Conservation (phyloP, 2,113 vertebrate species). For the Brachirus orientalis region DNA sequence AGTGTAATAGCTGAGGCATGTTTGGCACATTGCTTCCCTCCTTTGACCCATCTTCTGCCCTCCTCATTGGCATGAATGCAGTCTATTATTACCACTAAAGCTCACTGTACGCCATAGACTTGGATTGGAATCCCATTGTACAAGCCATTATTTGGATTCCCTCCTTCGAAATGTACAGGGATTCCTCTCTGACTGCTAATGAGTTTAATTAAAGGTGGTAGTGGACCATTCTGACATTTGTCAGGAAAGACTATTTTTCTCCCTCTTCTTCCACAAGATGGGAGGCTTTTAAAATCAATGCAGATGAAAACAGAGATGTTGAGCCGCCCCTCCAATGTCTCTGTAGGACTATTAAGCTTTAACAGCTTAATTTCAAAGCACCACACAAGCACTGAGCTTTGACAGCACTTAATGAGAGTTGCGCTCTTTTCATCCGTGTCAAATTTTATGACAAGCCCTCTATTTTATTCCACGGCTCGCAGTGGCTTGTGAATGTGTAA, state of each 20-base stretch:
- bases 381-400: slow-evolving; percentile 48
- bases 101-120: slow-evolving; percentile 38
- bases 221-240: slow-evolving; percentile 9
- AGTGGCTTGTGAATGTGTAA: slow-evolving; percentile 48
- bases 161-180: slow-evolving; percentile 15
- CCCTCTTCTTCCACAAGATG: slow-evolving; percentile 1
- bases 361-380: slow-evolving; percentile 65
- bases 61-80: background rate
- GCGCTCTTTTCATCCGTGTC: slow-evolving; percentile 62
- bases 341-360: slow-evolving; percentile 53
- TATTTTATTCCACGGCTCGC: slow-evolving; percentile 45
- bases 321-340: slow-evolving; percentile 43
- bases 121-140: slow-evolving; percentile 22
- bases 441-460: slow-evolving; percentile 61
- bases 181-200: slow-evolving; percentile 37
- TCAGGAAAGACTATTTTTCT: slow-evolving; percentile 12
- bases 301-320: slow-evolving; percentile 28
- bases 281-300: slow-evolving; percentile 40
- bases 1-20: background rate
- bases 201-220: slow-evolving; percentile 38
- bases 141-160: slow-evolving; percentile 27
- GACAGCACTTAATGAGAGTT: slow-evolving; percentile 62
- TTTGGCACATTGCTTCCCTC: slow-evolving; percentile 17
- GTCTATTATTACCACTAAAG: slow-evolving; percentile 4
- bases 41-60: slow-evolving; percentile 6